Evolutionary conservation across 2,888 invertebrate species (phyloP), one percentile per base, ranked within the genome.

Genomic region (Trissolcus brochymenae): DNA sequence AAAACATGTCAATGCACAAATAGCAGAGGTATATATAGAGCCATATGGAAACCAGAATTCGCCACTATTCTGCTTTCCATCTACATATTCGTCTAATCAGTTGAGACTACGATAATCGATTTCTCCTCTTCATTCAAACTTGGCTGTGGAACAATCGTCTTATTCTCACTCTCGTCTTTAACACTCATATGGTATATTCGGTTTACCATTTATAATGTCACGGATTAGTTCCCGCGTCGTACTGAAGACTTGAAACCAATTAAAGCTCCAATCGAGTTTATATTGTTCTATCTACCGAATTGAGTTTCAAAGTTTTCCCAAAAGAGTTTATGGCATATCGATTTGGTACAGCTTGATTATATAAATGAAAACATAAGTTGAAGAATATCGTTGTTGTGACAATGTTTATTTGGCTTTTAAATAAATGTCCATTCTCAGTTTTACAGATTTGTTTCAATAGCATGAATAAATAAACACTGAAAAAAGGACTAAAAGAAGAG

Each of bases 51-150:
- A 55, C 73, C 56, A 55, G 73, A 74, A 65, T 54, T 75, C 43
- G 54, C 59, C 4, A 60, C 19, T 2, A 50, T 55, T 50, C 49
- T 55, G 68, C 59, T 65, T 70, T 70, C 54, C 68, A 70, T 70
- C 64, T 65, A 56, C 57, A 67, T 46, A 75, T 75, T 75, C 75
- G 65, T 75, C 68, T 75, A 75, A 68, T 75, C 75, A 75, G 68
- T 54, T 64, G 54, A 54, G 64, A 64, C 68, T 53, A 53, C 46
- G 54, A 41, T 65, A 70, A 75, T 75, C 68, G 60, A 75, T 75
- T 75, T 70, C 57, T 59, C 54, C 46, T 59, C 60, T 61, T 75
- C 59, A 53, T 11, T 29, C 17, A 68, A 73, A 75, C 64, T 68
- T 75, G 46, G 25, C 54, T 55, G 55, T 56, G 53, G 21, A 75